Percentiles rank a stretch among this genome's conserved stretches.
Conservation (phyloP, 2,797 vertebrate genomes). For the Mus spretus region DNA sequence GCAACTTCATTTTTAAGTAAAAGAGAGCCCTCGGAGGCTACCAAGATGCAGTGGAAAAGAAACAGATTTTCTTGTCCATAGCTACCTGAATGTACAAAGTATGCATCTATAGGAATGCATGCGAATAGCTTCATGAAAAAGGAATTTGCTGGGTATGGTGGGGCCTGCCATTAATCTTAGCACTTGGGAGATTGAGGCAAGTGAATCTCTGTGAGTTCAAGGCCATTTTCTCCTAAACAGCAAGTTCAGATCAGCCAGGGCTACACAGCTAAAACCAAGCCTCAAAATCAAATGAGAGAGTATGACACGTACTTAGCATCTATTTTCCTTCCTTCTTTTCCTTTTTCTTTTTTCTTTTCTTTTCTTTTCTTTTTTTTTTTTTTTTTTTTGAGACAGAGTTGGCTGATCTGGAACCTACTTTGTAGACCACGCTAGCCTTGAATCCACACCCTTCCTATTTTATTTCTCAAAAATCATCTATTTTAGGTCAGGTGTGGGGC, state of each 20-base stretch:
- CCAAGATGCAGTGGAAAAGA: not conserved
- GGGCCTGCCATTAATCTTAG: not conserved
- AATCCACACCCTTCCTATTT: not conserved
- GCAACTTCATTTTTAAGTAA: not conserved
- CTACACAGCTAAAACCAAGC: not conserved
- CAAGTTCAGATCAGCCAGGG: not conserved
- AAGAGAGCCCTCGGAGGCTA: not conserved
- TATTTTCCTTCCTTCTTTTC: not conserved
- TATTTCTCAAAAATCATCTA: not conserved
- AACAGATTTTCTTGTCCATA: not conserved
- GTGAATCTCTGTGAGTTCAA: not conserved
- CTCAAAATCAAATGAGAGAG: not conserved
- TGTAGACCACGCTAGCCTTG: not conserved
- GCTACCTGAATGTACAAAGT: not conserved
- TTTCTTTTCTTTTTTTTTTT: not conserved
- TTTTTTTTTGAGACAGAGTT: not conserved
- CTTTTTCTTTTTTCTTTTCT: not conserved
- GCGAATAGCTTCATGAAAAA: not conserved
- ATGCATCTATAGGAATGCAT: not conserved
- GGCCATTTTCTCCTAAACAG: not conserved
- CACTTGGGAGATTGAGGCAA: no score
- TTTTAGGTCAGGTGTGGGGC: not conserved
- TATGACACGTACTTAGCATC: not conserved
- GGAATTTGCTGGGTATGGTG: not conserved
- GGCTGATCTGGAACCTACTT: not conserved